A percentile compares a stretch with the other conserved stretches of the same genome.
Evolutionary conservation across 2,113 vertebrate genomes (phyloP).

Genomic region (Crotalus viridis): DNA sequence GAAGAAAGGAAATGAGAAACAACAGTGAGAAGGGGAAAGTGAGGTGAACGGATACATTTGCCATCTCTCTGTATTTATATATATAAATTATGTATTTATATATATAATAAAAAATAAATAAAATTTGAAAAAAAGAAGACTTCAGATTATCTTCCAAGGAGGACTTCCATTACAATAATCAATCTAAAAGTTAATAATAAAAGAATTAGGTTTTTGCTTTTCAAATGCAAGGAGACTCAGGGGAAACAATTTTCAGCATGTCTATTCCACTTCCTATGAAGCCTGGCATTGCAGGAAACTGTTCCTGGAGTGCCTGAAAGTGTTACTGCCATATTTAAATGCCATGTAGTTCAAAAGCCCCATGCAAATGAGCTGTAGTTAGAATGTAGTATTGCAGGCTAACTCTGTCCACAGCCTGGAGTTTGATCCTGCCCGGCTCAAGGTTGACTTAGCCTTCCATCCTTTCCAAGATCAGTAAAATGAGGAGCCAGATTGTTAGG

Average conservation of each 20-base stretch:
- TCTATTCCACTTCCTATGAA: not conserved
- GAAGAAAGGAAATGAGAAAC: too few relatives aligned
- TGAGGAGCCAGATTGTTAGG: not conserved
- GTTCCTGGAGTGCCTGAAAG: not conserved
- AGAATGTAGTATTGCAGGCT: not conserved
- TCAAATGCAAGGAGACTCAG: not conserved
- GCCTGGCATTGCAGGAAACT: not conserved
- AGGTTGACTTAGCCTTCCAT: not conserved
- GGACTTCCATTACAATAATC: not conserved
- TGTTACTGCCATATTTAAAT: not conserved
- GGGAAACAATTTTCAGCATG: not conserved
- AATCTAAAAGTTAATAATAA: not conserved
- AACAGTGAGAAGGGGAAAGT: too few relatives aligned
- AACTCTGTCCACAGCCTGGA: not conserved
- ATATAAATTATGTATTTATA: too few relatives aligned
- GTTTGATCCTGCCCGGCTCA: not conserved
- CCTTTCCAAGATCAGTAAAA: not conserved
- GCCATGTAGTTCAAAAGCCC: not conserved
- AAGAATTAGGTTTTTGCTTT: not conserved
- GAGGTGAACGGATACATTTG: too few relatives aligned
- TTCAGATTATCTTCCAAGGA: not conserved
- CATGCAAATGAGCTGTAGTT: not conserved
- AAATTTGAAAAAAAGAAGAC: too few relatives aligned
- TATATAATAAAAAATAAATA: too few relatives aligned
- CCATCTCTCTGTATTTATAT: too few relatives aligned